These are phyloP conservation scores for Epizoanthus ramosus DNA, from an alignment of 92 coral and sea anemone genomes.

Conservation along the genomic window DNA sequence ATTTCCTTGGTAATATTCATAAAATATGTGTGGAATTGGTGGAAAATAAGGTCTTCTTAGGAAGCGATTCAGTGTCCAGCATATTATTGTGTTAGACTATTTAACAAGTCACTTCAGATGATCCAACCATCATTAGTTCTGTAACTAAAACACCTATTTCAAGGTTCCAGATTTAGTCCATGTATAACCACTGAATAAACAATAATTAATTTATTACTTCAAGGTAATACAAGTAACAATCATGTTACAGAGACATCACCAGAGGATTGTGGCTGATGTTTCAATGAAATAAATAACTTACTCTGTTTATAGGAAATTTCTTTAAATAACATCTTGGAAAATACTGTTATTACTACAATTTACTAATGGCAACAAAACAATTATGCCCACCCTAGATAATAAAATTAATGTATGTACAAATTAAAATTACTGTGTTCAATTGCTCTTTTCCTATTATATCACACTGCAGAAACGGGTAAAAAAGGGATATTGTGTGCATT, in stretches of 20 bases:
- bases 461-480: constrained; percentile 19
- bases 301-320: constrained; percentile 23
- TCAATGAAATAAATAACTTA: constrained; percentile 43
- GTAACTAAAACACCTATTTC: neutral
- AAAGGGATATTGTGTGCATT: neutral
- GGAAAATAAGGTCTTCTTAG: too few species aligned
- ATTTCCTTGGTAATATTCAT: too few species aligned
- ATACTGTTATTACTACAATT: constrained; percentile 17
- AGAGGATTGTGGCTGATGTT: neutral
- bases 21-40: too few species aligned
- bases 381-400: constrained; percentile 13
- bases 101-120: neutral
- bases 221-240: constrained; percentile 7
- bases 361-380: neutral
- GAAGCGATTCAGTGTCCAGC: neutral
- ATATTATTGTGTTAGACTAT: neutral
- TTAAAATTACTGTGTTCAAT: constrained; percentile 13
- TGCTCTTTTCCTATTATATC: neutral
- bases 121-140: neutral
- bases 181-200: neutral
- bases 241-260: neutral
- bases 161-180: neutral
- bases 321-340: constrained; percentile 35
- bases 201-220: neutral
- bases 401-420: constrained; percentile 34